Percentiles rank a stretch among this genome's conserved stretches.
These are phyloP conservation scores for Macrotis lagotis DNA, from an alignment of 2,113 vertebrate genomes.

Conservation along the genomic window DNA sequence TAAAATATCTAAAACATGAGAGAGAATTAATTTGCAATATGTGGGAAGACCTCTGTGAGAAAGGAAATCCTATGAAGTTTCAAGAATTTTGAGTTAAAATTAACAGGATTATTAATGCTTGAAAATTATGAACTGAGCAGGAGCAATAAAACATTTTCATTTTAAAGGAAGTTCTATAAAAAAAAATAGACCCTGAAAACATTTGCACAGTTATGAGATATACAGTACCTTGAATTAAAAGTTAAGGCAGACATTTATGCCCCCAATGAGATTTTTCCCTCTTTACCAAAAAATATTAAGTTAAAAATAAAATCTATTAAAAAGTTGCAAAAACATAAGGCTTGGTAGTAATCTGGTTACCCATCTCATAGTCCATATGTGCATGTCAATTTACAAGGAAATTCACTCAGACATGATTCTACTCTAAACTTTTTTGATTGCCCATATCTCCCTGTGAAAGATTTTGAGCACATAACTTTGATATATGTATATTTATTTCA, in stretches of 20 bases:
- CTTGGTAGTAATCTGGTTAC: background rate
- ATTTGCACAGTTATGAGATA: fast-evolving
- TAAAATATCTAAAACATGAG: constrained; percentile 9
- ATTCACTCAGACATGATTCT: background rate
- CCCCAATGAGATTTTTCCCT: background rate
- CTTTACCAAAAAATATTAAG: background rate
- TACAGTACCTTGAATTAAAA: background rate
- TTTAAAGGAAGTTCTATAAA: background rate
- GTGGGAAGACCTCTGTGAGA: background rate
- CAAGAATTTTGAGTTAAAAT: constrained; percentile 50
- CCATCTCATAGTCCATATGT: too few relatives aligned
- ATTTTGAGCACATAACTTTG: background rate
- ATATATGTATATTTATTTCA: background rate
- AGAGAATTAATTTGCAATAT: background rate
- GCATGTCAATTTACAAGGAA: background rate
- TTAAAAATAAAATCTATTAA: background rate
- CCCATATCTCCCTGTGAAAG: background rate
- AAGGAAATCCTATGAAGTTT: constrained; percentile 32
- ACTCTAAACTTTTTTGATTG: background rate
- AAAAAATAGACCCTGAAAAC: background rate
- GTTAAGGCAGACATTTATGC: background rate
- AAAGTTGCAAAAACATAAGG: background rate
- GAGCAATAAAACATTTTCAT: constrained; percentile 23
- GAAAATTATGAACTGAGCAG: constrained; percentile 35
- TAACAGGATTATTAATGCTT: constrained; percentile 24